These are phyloP conservation scores for Anser brachyrhynchus DNA, from an alignment of 2,113 vertebrate genomes.

Conservation along the genomic window DNA sequence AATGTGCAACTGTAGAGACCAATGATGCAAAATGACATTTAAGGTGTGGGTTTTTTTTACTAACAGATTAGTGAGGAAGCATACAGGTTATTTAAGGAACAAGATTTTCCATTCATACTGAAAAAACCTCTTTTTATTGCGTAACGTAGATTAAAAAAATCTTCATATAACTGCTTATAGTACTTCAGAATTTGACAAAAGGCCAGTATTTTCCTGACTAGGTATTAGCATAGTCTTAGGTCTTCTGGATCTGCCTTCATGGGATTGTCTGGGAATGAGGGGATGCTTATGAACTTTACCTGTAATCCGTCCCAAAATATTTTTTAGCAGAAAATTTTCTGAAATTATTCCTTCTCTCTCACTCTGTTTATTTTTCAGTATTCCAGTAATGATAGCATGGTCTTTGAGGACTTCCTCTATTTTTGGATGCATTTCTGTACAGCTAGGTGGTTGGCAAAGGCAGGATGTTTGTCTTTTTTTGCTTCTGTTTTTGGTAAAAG, in stretches of 20 bases:
- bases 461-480: slow-evolving; percentile 22
- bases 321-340: background rate
- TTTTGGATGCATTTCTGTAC: background rate
- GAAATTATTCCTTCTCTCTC: background rate
- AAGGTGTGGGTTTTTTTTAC: background rate
- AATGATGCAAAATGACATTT: background rate
- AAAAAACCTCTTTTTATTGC: background rate
- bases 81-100: background rate
- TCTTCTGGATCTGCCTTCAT: background rate
- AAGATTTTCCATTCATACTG: background rate
- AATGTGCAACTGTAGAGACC: background rate
- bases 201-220: background rate
- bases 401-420: slow-evolving; percentile 7
- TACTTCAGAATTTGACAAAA: background rate
- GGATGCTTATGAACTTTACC: background rate
- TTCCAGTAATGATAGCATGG: background rate
- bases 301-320: background rate
- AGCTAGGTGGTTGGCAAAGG: slow-evolving; percentile 9
- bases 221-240: background rate
- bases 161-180: background rate
- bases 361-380: background rate
- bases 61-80: background rate
- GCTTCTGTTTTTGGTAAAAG: slow-evolving; percentile 36
- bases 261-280: background rate
- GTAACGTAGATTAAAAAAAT: background rate